Percentiles rank a stretch among this genome's conserved stretches.
phyloP scores from a whole-genome alignment of 2,113 vertebrate species.

The Labrus mixtus region DNA sequence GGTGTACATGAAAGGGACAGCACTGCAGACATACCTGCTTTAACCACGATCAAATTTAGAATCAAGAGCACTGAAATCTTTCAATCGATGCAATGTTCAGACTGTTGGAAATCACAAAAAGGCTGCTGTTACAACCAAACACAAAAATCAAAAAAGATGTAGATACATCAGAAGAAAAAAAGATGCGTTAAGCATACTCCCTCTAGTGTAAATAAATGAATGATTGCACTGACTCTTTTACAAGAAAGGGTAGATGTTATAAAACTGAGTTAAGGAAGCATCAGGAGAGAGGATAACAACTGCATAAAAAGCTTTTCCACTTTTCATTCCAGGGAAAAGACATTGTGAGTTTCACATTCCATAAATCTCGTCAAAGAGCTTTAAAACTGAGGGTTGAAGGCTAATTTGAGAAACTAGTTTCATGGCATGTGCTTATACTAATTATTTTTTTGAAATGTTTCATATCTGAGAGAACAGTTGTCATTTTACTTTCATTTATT shows the following conservation, averaged over 20 bases:
- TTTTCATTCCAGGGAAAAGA: conserved; percentile 57
- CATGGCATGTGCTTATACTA: conserved; percentile 37
- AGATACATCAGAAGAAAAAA: background rate
- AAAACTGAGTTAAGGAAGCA: conserved; percentile 42
- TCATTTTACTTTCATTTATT: conserved; percentile 53
- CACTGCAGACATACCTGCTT: background rate
- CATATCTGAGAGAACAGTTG: conserved; percentile 24
- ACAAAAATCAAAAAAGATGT: background rate
- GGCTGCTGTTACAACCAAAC: background rate
- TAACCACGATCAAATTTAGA: background rate
- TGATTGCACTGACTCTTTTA: conserved; percentile 33
- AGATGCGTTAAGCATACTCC: background rate
- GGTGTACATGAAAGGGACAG: too few species aligned
- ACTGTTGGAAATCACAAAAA: background rate
- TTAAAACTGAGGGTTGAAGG: conserved; percentile 56
- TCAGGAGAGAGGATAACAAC: conserved; percentile 63
- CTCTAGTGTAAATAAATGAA: conserved; percentile 20
- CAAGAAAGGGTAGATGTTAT: conserved; percentile 43
- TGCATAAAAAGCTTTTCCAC: conserved; percentile 54
- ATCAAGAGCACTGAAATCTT: background rate
- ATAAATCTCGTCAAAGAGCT: conserved; percentile 60
- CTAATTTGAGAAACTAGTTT: conserved; percentile 60
- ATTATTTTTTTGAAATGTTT: conserved; percentile 61
- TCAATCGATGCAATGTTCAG: too few species aligned
- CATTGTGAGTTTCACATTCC: conserved; percentile 46